These are phyloP conservation scores for Thunnus thynnus DNA, from an alignment of 2,113 vertebrate genomes.

Conservation along the genomic window DNA sequence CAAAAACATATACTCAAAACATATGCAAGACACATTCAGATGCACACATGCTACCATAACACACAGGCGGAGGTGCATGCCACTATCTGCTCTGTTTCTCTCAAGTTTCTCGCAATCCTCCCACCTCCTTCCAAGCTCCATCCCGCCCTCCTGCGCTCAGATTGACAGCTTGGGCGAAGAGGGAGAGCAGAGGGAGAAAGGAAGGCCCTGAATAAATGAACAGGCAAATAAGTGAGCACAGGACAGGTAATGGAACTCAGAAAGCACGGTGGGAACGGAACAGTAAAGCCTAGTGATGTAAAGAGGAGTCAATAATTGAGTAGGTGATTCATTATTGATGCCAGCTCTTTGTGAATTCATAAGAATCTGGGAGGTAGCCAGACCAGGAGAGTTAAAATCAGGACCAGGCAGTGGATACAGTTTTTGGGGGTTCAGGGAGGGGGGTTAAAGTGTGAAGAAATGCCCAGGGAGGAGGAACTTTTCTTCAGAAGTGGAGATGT, in stretches of 20 bases:
- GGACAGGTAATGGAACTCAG: conserved; percentile 81
- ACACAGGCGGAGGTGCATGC: not conserved
- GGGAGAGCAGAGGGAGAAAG: conserved; percentile 30
- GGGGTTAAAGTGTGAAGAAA: not conserved
- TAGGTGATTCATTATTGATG: conserved; percentile 77
- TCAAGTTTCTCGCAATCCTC: conserved; percentile 39
- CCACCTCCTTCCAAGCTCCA: conserved; percentile 14
- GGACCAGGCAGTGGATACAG: conserved; percentile 29
- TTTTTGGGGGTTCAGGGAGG: conserved; percentile 9
- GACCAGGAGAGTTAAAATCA: conserved; percentile 29
- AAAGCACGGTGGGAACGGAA: conserved; percentile 63
- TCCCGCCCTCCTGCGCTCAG: conserved; percentile 5
- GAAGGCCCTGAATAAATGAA: conserved; percentile 79
- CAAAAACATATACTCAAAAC: conserved; percentile 28
- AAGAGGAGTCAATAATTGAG: conserved; percentile 81
- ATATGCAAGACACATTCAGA: conserved; percentile 20
- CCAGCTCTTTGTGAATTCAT: conserved; percentile 76
- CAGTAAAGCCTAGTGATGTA: conserved; percentile 77
- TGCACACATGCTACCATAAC: conserved; percentile 20
- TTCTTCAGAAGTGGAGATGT: conserved; percentile 6
- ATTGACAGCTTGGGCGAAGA: conserved; percentile 52
- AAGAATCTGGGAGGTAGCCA: conserved; percentile 47
- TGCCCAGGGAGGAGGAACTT: not conserved
- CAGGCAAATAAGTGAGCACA: conserved; percentile 78
- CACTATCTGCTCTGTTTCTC: conserved; percentile 19